Evolutionary conservation across 2,113 vertebrate genomes (phyloP).

Genomic region (Pangasianodon gigas): DNA sequence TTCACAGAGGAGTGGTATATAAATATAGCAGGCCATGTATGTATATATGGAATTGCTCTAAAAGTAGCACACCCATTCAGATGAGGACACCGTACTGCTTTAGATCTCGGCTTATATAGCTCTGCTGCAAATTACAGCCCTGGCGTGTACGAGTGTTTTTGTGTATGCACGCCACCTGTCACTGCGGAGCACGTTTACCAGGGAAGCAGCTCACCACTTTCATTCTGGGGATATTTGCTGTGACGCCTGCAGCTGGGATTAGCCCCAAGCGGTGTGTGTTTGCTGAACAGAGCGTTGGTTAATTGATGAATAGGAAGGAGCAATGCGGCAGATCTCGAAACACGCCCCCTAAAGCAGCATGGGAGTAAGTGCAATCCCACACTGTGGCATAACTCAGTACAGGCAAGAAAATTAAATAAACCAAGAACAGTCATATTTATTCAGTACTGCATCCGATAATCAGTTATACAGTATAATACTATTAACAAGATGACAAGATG

Average conservation of each 20-base stretch:
- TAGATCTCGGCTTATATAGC: conserved; percentile 30
- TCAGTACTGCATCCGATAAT: not conserved
- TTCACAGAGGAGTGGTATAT: not conserved
- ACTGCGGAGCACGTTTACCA: not conserved
- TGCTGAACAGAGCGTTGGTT: not conserved
- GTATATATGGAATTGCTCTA: conserved; percentile 45
- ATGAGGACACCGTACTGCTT: conserved; percentile 30
- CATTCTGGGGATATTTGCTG: conserved; percentile 28
- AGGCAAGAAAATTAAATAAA: not conserved
- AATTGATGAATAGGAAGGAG: conserved; percentile 8
- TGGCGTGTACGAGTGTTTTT: conserved; percentile 16
- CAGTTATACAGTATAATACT: not conserved
- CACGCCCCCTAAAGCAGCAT: not conserved
- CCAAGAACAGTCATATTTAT: not conserved
- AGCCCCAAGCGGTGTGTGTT: conserved; percentile 37
- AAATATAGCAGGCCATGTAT: conserved; percentile 33
- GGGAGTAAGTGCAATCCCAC: not conserved
- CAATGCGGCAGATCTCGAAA: not conserved
- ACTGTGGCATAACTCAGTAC: not conserved
- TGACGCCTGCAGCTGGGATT: conserved; percentile 56
- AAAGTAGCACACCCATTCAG: conserved; percentile 20
- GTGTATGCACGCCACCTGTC: conserved; percentile 40
- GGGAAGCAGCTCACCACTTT: conserved; percentile 8
- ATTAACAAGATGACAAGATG: not conserved
- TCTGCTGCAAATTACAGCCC: conserved; percentile 23